phyloP scores from a whole-genome alignment of 2,113 vertebrate genomes.

The Rhinopomastus cyanomelas region DNA sequence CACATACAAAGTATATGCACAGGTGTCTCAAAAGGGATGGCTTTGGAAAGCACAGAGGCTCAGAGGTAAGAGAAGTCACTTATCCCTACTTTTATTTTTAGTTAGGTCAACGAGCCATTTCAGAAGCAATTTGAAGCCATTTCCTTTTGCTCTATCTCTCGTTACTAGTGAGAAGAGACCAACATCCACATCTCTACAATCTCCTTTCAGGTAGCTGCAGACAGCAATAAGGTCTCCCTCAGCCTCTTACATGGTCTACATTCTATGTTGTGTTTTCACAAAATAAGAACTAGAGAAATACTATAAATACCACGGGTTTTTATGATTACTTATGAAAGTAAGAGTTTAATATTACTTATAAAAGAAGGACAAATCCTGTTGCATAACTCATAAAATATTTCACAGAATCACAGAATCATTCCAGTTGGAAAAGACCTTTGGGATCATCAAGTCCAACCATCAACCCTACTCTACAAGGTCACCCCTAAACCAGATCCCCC shows the following conservation, averaged over 20 bases:
- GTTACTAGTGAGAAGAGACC: too few species aligned
- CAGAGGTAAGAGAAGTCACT: background rate
- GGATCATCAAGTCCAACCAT: too few species aligned
- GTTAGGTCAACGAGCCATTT: background rate
- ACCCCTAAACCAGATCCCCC: too few species aligned
- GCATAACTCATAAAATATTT: conserved; percentile 20
- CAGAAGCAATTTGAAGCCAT: background rate
- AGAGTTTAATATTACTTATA: background rate
- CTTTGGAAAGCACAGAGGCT: background rate
- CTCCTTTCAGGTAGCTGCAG: too few species aligned
- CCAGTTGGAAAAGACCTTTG: too few species aligned
- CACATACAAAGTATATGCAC: background rate
- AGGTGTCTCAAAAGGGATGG: background rate
- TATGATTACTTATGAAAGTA: too few species aligned
- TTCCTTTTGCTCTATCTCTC: too few species aligned
- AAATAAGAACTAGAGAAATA: background rate
- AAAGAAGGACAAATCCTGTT: background rate
- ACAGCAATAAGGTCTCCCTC: too few species aligned
- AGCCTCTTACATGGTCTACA: background rate
- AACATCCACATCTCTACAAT: too few species aligned
- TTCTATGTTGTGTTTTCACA: background rate
- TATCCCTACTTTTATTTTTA: background rate
- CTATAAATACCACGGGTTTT: background rate
- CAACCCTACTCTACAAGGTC: too few species aligned
- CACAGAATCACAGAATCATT: too few species aligned